Conservation (phyloP, 92 coral and sea anemone genomes). For the Bergia puertoricense region DNA sequence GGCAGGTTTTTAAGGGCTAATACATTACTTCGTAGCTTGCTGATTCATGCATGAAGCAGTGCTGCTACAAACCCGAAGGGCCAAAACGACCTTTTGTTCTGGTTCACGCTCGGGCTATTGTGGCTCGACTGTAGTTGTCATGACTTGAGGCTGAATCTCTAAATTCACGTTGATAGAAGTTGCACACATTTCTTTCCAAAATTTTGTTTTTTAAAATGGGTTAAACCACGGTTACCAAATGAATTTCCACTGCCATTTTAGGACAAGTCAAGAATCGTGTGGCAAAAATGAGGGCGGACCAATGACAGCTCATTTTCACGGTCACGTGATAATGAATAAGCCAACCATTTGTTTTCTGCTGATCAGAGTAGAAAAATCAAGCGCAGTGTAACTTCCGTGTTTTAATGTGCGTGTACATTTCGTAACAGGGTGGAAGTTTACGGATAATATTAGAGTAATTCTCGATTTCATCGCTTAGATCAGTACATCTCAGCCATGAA, state of each 20-base stretch:
- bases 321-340: constrained; percentile 3
- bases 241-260: constrained; percentile 29
- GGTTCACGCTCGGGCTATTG: too few species aligned
- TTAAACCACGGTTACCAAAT: neutral
- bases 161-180: too few species aligned
- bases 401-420: neutral
- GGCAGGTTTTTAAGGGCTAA: too few species aligned
- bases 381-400: constrained; percentile 47
- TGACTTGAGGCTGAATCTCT: too few species aligned
- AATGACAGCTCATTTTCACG: neutral
- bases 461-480: neutral
- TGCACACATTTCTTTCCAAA: too few species aligned
- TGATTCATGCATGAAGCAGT: too few species aligned
- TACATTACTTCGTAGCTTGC: too few species aligned
- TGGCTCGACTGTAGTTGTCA: too few species aligned
- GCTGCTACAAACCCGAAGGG: too few species aligned
- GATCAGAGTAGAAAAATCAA: neutral
- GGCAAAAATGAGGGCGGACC: constrained; percentile 14
- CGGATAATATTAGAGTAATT: neutral
- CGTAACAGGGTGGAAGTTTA: neutral
- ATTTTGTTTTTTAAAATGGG: neutral
- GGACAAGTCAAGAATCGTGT: constrained; percentile 5
- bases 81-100: too few species aligned
- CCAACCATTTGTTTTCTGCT: neutral
- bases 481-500: constrained; percentile 7